Percentiles rank a stretch among this genome's conserved stretches.
Conservation (phyloP, 2,888 invertebrate species). For the Pseudococcus viburni region DNA sequence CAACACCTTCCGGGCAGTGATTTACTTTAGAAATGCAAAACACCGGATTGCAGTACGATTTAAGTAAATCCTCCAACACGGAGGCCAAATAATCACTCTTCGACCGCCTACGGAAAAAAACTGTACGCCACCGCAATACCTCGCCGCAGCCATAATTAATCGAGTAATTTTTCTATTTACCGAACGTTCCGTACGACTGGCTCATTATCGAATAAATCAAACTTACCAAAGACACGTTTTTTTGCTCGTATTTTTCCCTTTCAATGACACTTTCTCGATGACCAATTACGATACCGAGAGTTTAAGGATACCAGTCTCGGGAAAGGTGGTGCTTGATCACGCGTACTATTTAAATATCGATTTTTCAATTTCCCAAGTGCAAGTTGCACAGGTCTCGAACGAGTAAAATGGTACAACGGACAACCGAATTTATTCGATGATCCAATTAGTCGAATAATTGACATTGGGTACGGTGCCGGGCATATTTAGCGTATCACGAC, state of each 20-base stretch:
- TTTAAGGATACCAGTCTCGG: background rate
- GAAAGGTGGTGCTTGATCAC: background rate
- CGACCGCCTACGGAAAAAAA: constrained; percentile 18
- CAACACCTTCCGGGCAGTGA: constrained; percentile 24
- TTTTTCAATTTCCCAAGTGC: constrained; percentile 15
- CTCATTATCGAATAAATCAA: constrained; percentile 27
- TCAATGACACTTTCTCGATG: constrained; percentile 23
- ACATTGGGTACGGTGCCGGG: background rate
- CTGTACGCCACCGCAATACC: constrained; percentile 17
- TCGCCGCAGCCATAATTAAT: background rate
- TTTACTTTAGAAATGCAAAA: constrained; percentile 14
- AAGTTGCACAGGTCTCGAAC: background rate
- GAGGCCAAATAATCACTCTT: constrained; percentile 18
- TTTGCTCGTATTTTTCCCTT: background rate
- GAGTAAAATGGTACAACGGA: background rate
- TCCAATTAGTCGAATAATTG: background rate
- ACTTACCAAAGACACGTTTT: background rate
- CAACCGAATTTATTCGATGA: background rate
- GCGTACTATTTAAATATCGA: background rate
- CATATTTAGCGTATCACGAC: background rate
- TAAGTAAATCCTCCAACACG: background rate
- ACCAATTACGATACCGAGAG: constrained; percentile 15
- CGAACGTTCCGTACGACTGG: constrained; percentile 11
- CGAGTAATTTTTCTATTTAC: constrained; percentile 2
- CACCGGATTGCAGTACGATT: background rate